phyloP scores from a whole-genome alignment of 2,113 vertebrate genomes.

The Progne subis region DNA sequence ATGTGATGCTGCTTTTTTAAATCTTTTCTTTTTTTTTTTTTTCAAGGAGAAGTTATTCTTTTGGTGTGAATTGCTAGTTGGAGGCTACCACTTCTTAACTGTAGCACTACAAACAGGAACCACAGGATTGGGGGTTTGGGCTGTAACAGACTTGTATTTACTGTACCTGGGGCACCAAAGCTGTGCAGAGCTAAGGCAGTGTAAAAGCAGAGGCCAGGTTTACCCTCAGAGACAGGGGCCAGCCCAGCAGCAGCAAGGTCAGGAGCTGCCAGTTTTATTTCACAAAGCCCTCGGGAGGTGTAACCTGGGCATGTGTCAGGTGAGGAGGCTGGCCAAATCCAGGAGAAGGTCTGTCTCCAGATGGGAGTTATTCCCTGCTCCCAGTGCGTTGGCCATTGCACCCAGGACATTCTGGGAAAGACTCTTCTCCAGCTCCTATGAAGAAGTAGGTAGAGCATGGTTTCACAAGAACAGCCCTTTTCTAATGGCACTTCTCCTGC shows the following conservation, averaged over 20 bases:
- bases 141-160: neutral
- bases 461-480: neutral
- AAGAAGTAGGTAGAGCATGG: neutral
- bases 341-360: neutral
- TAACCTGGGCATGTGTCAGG: fast-evolving
- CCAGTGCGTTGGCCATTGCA: neutral
- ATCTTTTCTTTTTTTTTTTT: neutral
- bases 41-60: neutral
- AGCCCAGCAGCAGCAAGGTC: neutral
- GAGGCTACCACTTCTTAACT: neutral
- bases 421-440: neutral
- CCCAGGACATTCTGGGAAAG: neutral
- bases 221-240: too few relatives aligned
- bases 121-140: neutral
- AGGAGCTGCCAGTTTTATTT: neutral
- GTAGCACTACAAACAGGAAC: neutral
- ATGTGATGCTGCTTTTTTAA: neutral
- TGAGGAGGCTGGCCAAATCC: neutral
- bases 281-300: neutral
- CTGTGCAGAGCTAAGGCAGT: neutral
- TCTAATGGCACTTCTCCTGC: neutral
- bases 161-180: neutral
- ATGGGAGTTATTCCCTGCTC: neutral
- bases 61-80: neutral
- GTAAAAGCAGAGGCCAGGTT: neutral